Evolutionary conservation across 2,888 invertebrate genomes (phyloP), one percentile per base, ranked within the genome.

Genomic region (Steromphala cineraria): DNA sequence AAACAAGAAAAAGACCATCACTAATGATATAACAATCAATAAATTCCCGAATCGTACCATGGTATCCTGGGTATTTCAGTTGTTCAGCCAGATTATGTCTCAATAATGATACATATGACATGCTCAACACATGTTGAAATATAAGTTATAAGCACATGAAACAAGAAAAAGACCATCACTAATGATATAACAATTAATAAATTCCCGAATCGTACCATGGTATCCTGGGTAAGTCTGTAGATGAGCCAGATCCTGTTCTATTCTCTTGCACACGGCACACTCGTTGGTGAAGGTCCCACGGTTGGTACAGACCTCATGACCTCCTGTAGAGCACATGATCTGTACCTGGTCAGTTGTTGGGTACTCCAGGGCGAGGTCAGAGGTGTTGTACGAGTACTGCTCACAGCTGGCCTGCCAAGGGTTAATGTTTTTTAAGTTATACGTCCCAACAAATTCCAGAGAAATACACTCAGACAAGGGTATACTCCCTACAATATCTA

Each of bases 341-440:
- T 1, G n/a, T 3, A 81, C 13, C 28, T 15, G 28, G 31, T 1
- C 31, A 10, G 56, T 53, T 0, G 10, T 10, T 7, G 17, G 56
- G 15, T 67, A 55, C 21, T 78, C 81, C 46, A 81, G 46, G 19
- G 81, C 81, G 4, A 81, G 71, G 56, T 78, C 78, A 2, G 56
- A 19, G 3, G 75, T 56, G 78, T 81, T 78, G 40, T 56, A 17
- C 0, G 71, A 40, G 52, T 81, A 81, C 62, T 81, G 52, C 28
- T 52, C 28, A 71, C 81, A 81, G 55, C 74, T 62, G 15, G 81
- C 74, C 81, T 81, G 71, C 4, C 13, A 24, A 13, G 21, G 13
- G 3, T 5, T 36, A n/a, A 17, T 46, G n/a, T n/a, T n/a, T n/a
- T n/a, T n/a, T n/a, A n/a, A n/a, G n/a, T n/a, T n/a, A n/a, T n/a